A percentile compares a stretch with the other conserved stretches of the same genome.
These are phyloP conservation scores for Caenorhabditis sp. DNA, from an alignment of 2,888 invertebrate genomes.

Conservation along the genomic window DNA sequence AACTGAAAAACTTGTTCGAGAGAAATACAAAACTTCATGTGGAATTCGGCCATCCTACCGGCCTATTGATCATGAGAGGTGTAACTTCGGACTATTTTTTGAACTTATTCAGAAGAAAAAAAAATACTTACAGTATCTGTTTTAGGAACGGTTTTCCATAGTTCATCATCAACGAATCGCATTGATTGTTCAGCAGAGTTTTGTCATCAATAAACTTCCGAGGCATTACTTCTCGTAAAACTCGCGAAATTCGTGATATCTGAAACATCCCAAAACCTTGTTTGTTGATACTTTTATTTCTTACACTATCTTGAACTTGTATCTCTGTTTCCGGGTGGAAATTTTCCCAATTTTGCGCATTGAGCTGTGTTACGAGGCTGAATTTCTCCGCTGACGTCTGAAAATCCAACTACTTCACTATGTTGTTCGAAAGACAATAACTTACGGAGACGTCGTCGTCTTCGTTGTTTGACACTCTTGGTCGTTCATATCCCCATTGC, in stretches of 20 bases:
- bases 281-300: too few relatives aligned
- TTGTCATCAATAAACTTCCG: background rate
- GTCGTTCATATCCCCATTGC: background rate
- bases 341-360: background rate
- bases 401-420: background rate
- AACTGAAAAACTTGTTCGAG: too few relatives aligned
- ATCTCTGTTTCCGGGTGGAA: background rate
- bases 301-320: background rate
- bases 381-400: background rate
- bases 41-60: too few relatives aligned
- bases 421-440: background rate
- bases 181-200: constrained; percentile 1
- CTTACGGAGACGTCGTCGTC: background rate
- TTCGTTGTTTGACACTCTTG: background rate
- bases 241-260: background rate
- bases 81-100: too few relatives aligned
- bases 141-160: constrained; percentile 4
- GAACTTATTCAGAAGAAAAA: too few relatives aligned
- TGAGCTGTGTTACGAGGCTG: background rate
- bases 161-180: background rate
- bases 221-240: background rate
- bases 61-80: too few relatives aligned
- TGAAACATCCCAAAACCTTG: too few relatives aligned
- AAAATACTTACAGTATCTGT: constrained; percentile 12
- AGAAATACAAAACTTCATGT: too few relatives aligned